Percentiles rank a stretch among this genome's conserved stretches.
Conservation (phyloP, 2,888 invertebrate species). For the Drosophila acutilabella region DNA sequence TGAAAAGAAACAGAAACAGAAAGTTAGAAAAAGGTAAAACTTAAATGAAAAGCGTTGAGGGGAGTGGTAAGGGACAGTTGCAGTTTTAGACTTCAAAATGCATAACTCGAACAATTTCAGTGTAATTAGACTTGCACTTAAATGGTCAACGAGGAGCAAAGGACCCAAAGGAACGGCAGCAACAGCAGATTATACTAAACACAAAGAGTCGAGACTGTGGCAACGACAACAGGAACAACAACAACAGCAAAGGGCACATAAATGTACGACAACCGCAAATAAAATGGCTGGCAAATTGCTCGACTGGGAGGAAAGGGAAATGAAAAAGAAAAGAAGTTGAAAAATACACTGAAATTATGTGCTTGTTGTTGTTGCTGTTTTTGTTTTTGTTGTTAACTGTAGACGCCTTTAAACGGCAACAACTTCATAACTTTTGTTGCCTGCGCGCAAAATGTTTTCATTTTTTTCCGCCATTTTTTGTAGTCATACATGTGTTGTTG, state of each 20-base stretch:
- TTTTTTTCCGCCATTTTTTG: slow-evolving; percentile 12
- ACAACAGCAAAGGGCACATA: slow-evolving; percentile 39
- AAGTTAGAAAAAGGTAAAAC: slow-evolving; percentile 8
- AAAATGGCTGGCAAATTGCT: slow-evolving; percentile 74
- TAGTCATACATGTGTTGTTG: slow-evolving; percentile 3
- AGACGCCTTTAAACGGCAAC: slow-evolving; percentile 54
- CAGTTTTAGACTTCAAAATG: slow-evolving; percentile 32
- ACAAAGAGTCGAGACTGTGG: slow-evolving; percentile 30
- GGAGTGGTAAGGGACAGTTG: neutral
- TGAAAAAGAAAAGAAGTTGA: slow-evolving; percentile 14
- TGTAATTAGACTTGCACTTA: slow-evolving; percentile 74
- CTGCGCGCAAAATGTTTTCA: slow-evolving; percentile 39
- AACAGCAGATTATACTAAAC: slow-evolving; percentile 62
- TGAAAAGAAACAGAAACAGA: neutral
- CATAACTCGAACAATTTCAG: slow-evolving; percentile 63
- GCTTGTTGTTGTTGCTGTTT: slow-evolving; percentile 26
- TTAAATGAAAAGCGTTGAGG: neutral
- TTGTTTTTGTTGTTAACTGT: slow-evolving; percentile 22
- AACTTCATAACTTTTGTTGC: slow-evolving; percentile 45
- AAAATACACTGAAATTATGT: slow-evolving; percentile 58
- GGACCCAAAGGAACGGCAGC: slow-evolving; percentile 26
- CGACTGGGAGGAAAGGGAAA: neutral
- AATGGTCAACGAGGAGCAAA: slow-evolving; percentile 71
- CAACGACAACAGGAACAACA: slow-evolving; percentile 32
- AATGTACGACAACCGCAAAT: slow-evolving; percentile 72